Base-by-base conservation (phyloP, 2,797 vertebrate species). In the Steatocranus sp. region DNA sequence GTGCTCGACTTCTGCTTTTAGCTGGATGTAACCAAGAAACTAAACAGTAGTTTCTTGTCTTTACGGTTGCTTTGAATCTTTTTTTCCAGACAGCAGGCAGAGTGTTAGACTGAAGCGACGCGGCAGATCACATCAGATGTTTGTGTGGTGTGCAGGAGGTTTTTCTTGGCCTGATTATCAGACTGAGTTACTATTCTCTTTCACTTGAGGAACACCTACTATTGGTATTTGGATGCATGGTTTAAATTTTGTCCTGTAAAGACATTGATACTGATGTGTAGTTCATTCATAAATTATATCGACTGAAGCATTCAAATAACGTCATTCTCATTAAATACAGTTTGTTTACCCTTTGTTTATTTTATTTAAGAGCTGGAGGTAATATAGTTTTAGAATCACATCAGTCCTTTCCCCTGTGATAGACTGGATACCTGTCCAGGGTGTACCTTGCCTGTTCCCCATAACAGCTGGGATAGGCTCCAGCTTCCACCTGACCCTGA, bases 241-340 rank as follows among this genome's bases (percentile, higher is more conserved):
- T 43, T 68, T 68, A 25, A 43, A 9, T 17, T 68, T 17, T 68
- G 36, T 2, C 63, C 7, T 23, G 12, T 66, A 23, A 38, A 38
- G 61, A 1, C 36, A 9, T 23, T 68, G 63, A 66, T 66, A 38
- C 20, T 46, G 63, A 70, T 11, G 66, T 70, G 15, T 70, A 12
- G 14, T 70, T 70, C 3, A 5, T 48, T 70, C 6, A 0, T 73
- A 73, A 27, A 73, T 73, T 11, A 2, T 3, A 48, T 46, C 7
- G 0, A 18, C 25, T 0, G 0, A 73, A 18, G 10, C 9, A 18
- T 73, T 25, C 63, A 43, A 41, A 41, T 68, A 41, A 15, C 1
- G 1, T 25, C 0, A 0, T 41, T 41, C n/a, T 66, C 12, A 6
- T 41, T 68, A 41, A 68, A 25, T 41, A 4, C 20, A 15, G 34